phyloP scores from a whole-genome alignment of 2,113 vertebrate species.

The Vulpes vulpes region DNA sequence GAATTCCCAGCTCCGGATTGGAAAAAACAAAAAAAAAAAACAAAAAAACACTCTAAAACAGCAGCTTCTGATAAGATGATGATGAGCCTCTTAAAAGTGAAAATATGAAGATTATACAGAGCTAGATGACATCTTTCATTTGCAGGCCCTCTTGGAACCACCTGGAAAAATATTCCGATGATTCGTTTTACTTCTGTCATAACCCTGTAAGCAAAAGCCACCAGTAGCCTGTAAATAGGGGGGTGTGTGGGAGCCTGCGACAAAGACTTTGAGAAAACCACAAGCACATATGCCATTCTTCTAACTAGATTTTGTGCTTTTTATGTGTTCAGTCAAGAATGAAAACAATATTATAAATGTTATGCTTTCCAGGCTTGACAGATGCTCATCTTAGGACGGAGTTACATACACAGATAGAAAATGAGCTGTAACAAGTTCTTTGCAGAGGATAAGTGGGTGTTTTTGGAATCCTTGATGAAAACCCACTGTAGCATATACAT shows the following conservation, averaged over 20 bases:
- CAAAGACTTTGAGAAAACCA: slow-evolving; percentile 51
- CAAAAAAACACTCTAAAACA: not conserved
- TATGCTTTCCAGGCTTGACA: slow-evolving; percentile 66
- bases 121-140: not conserved
- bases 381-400: slow-evolving; percentile 69
- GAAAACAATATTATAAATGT: slow-evolving; percentile 73
- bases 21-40: not conserved
- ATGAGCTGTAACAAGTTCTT: slow-evolving; percentile 72
- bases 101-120: not conserved
- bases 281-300: not conserved
- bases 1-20: not conserved
- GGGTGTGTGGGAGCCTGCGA: not conserved
- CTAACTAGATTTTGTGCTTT: slow-evolving; percentile 68
- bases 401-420: slow-evolving; percentile 67
- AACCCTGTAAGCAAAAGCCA: slow-evolving; percentile 12
- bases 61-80: not conserved
- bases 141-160: not conserved
- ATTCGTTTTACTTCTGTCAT: slow-evolving; percentile 16
- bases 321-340: slow-evolving; percentile 67
- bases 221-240: not conserved
- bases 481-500: slow-evolving; percentile 61
- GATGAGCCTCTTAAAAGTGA: slow-evolving; percentile 27
- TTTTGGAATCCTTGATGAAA: slow-evolving; percentile 74
- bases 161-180: not conserved
- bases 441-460: slow-evolving; percentile 66